Evolutionary conservation across 2,797 vertebrate species (phyloP).

Genomic region (Bradypodion ventrale): DNA sequence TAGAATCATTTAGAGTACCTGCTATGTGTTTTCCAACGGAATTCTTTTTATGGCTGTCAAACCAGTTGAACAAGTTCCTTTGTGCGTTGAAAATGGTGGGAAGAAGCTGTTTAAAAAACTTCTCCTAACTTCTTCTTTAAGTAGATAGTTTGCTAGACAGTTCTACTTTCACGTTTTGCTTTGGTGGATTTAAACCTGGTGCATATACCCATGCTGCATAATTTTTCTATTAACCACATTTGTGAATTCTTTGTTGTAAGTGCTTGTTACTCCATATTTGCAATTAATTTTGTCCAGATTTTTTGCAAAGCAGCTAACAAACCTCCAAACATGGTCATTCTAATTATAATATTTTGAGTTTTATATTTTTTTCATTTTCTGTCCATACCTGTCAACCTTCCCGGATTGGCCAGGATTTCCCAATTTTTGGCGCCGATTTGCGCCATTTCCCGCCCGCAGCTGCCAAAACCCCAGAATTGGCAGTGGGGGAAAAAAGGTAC

Average conservation of each 20-base stretch:
- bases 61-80: constrained; percentile 29
- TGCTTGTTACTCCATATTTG: background rate
- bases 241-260: constrained; percentile 17
- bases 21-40: constrained; percentile 6
- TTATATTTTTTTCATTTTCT: too few relatives aligned
- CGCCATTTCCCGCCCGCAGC: too few relatives aligned
- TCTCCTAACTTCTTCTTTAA: background rate
- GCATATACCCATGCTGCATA: constrained; percentile 78
- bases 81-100: constrained; percentile 8
- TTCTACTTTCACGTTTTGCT: background rate
- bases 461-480: too few relatives aligned
- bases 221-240: constrained; percentile 64
- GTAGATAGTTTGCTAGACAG: background rate
- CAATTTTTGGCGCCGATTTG: too few relatives aligned
- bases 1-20: constrained; percentile 5
- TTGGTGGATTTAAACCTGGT: background rate
- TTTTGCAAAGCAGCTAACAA: background rate
- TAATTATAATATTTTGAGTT: background rate
- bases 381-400: too few relatives aligned
- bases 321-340: background rate
- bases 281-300: background rate
- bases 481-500: too few relatives aligned
- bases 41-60: constrained; percentile 30
- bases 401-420: too few relatives aligned
- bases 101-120: constrained; percentile 6